Conservation (phyloP, 2,888 invertebrate genomes). For the Archips crataeganus region DNA sequence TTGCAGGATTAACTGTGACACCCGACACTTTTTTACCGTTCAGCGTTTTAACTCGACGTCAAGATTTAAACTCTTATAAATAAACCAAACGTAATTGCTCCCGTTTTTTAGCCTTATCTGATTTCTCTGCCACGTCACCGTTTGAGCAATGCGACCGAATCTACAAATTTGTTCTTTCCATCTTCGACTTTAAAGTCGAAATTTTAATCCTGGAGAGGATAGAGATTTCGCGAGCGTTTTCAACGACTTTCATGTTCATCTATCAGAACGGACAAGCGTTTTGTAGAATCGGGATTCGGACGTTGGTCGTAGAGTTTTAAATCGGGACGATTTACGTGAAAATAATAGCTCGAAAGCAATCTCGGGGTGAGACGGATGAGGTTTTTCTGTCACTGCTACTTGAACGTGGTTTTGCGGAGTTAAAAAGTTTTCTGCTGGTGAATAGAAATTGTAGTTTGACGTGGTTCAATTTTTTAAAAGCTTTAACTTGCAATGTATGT, state of each 20-base stretch:
- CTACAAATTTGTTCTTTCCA: slow-evolving; percentile 51
- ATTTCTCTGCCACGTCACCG: slow-evolving; percentile 67
- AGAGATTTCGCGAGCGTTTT: slow-evolving; percentile 49
- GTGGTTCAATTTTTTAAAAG: not conserved
- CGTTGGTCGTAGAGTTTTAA: slow-evolving; percentile 75
- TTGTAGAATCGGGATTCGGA: slow-evolving; percentile 80
- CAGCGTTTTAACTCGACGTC: slow-evolving; percentile 61
- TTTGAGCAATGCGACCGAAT: slow-evolving; percentile 60
- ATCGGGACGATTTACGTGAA: slow-evolving; percentile 77
- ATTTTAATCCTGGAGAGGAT: slow-evolving; percentile 41
- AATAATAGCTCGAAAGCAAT: slow-evolving; percentile 74
- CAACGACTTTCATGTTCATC: slow-evolving; percentile 68
- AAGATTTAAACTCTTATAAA: slow-evolving; percentile 64
- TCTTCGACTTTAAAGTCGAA: slow-evolving; percentile 42
- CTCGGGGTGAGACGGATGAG: slow-evolving; percentile 56
- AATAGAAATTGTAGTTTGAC: not conserved
- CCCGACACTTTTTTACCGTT: slow-evolving; percentile 70
- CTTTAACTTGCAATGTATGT: too few species aligned
- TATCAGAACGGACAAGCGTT: slow-evolving; percentile 82
- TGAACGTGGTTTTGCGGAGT: slow-evolving; percentile 12
- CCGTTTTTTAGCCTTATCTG: slow-evolving; percentile 83
- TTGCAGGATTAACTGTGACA: slow-evolving; percentile 74
- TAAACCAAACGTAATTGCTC: slow-evolving; percentile 79
- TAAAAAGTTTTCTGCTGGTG: slow-evolving; percentile 1
- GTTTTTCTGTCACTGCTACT: slow-evolving; percentile 50